Percentiles rank a stretch among this genome's conserved stretches.
phyloP scores from a whole-genome alignment of 2,797 vertebrate genomes.

The Hemitrygon akajei region DNA sequence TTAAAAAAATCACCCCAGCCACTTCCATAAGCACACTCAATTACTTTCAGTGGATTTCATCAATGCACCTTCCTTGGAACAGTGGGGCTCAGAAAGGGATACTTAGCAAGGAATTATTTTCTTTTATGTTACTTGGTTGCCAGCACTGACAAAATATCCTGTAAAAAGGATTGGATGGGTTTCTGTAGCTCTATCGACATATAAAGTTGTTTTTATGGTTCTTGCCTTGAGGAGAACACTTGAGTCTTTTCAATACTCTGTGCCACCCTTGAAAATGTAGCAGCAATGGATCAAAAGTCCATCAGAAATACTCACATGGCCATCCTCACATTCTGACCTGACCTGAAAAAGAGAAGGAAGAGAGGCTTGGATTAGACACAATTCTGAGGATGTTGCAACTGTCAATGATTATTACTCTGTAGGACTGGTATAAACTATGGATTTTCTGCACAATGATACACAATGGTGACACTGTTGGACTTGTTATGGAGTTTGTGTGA shows the following conservation, averaged over 20 bases:
- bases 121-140: neutral
- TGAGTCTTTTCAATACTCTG: neutral
- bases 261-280: neutral
- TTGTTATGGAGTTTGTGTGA: no score
- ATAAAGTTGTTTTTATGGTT: neutral
- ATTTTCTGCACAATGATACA: no score
- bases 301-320: neutral
- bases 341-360: neutral
- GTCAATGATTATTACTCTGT: no score
- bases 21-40: neutral
- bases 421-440: no score
- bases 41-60: neutral
- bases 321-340: no score
- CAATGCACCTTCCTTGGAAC: neutral
- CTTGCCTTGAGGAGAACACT: neutral
- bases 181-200: no score
- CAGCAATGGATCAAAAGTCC: neutral
- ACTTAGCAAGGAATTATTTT: neutral
- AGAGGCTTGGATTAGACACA: no score
- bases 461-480: no score
- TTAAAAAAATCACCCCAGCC: neutral
- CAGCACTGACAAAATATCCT: neutral
- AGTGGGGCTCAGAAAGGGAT: neutral
- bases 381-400: no score
- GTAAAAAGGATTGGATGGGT: neutral